Conservation (phyloP, 2,888 invertebrate species). For the Calliopum simillimum region DNA sequence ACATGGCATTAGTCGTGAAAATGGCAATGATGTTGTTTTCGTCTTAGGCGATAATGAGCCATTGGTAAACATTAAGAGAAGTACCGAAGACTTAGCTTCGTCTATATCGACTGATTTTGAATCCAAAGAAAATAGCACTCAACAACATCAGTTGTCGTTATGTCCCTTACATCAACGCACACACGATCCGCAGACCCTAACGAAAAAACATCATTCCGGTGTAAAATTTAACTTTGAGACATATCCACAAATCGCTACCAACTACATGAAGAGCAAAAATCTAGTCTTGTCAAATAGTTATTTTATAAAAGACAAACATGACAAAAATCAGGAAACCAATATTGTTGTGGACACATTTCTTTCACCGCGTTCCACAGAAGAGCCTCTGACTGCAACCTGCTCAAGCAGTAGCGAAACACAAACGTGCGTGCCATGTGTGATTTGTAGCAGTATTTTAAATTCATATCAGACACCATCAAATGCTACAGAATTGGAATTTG, state of each 20-base stretch:
- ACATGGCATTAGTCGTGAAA: conserved; percentile 51
- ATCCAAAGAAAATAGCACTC: not conserved
- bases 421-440: conserved; percentile 68
- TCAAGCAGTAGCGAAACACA: conserved; percentile 55
- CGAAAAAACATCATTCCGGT: conserved; percentile 72
- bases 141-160: conserved; percentile 42
- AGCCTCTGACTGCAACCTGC: conserved; percentile 69
- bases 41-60: conserved; percentile 79
- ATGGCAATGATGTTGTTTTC: conserved; percentile 71
- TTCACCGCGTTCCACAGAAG: conserved; percentile 32
- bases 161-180: conserved; percentile 61
- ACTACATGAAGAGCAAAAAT: conserved; percentile 82
- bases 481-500: conserved; percentile 78
- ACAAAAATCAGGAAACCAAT: conserved; percentile 1
- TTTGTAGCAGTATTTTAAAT: conserved; percentile 69
- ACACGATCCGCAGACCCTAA: conserved; percentile 46
- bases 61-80: conserved; percentile 73
- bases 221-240: conserved; percentile 81
- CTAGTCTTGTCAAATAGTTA: conserved; percentile 68
- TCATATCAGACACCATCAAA: conserved; percentile 81
- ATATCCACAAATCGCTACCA: conserved; percentile 79
- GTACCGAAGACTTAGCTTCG: conserved; percentile 61
- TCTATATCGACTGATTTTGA: conserved; percentile 8
- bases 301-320: conserved; percentile 58
- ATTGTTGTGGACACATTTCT: conserved; percentile 5